Percentiles rank a stretch among this genome's conserved stretches.
phyloP scores from a whole-genome alignment of 2,113 vertebrate species.

The Illadopsis cleaveri region DNA sequence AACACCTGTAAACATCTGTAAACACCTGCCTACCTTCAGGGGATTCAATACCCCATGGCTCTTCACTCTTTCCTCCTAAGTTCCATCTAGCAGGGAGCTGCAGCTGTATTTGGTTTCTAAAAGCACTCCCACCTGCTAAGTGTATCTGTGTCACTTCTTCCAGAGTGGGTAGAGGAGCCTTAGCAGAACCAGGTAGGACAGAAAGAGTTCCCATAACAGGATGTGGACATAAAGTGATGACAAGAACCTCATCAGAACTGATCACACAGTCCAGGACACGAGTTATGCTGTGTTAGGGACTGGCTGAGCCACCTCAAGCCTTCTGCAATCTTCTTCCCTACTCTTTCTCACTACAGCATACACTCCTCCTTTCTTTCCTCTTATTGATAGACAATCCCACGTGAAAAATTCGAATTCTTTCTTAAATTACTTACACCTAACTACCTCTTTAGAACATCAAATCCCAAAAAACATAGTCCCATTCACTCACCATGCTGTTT shows the following conservation, averaged over 20 bases:
- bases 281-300: neutral
- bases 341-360: neutral
- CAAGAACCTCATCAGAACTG: neutral
- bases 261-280: neutral
- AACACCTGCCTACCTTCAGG: neutral
- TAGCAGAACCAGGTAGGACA: neutral
- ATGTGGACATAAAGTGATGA: neutral
- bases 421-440: neutral
- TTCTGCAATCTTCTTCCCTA: neutral
- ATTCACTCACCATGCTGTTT: neutral
- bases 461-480: neutral
- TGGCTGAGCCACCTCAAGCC: neutral
- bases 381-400: neutral
- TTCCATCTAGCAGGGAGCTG: neutral
- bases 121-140: neutral
- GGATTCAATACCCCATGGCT: neutral
- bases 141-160: neutral
- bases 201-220: neutral
- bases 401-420: neutral
- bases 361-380: neutral
- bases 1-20: slow-evolving; percentile 1
- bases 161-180: neutral
- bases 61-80: neutral
- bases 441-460: neutral
- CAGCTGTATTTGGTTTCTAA: neutral